These are phyloP conservation scores for Eupristina koningsbergeri DNA, from an alignment of 1,140 invertebrate species.

Conservation along the genomic window DNA sequence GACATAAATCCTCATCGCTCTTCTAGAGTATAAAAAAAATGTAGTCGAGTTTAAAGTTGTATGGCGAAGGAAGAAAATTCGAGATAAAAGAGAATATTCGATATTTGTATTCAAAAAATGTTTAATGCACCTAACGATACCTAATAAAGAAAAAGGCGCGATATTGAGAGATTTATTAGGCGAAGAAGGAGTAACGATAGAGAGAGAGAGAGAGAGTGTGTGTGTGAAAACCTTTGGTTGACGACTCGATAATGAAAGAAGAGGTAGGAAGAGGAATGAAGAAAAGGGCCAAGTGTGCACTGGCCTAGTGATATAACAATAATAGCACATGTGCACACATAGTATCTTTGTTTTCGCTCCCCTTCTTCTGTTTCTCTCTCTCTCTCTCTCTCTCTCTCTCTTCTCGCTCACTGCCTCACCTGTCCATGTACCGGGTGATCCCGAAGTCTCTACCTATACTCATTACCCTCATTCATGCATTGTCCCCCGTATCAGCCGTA, in stretches of 20 bases:
- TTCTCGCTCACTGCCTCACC: conserved; percentile 13
- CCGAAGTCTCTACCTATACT: background rate
- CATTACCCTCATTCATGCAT: conserved; percentile 2
- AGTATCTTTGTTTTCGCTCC: background rate
- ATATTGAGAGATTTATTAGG: background rate
- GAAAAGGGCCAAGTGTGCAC: conserved; percentile 29
- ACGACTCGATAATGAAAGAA: background rate
- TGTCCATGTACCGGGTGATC: conserved; percentile 9
- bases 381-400: too few relatives aligned
- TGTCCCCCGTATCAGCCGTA: background rate
- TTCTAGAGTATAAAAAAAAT: too few relatives aligned
- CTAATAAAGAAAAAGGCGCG: background rate
- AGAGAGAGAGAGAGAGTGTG: too few relatives aligned
- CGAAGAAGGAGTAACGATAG: too few relatives aligned
- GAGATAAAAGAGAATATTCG: too few relatives aligned
- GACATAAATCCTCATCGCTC: too few relatives aligned
- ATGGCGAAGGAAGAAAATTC: background rate
- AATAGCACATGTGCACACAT: background rate
- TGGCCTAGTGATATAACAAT: conserved; percentile 9
- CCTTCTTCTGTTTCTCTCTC: too few relatives aligned
- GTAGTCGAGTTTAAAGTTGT: too few relatives aligned
- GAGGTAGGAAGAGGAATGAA: conserved; percentile 4
- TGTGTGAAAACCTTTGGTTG: background rate
- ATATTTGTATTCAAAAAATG: too few relatives aligned
- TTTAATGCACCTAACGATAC: too few relatives aligned